phyloP scores from a whole-genome alignment of 2,888 invertebrate species.

The Drosophila colorata region DNA sequence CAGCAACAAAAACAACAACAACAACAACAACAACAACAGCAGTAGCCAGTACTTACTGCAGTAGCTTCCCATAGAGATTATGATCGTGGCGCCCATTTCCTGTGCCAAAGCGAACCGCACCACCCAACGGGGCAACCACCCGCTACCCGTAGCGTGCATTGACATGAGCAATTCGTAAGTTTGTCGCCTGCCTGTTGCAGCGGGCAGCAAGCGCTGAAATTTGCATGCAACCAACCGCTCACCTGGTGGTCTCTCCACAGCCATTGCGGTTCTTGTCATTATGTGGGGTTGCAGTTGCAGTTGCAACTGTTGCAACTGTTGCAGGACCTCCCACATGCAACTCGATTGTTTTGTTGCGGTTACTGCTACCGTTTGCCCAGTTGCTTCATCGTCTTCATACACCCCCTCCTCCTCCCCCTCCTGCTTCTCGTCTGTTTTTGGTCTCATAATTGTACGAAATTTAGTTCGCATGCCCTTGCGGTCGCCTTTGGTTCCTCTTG shows the following conservation, averaged over 20 bases:
- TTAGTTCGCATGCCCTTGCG: constrained; percentile 82
- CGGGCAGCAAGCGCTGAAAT: constrained; percentile 41
- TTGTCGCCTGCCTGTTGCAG: constrained; percentile 77
- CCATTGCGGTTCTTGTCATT: constrained; percentile 74
- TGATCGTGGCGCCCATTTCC: constrained; percentile 75
- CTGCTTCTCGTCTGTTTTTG: constrained; percentile 45
- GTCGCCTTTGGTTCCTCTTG: constrained; percentile 60
- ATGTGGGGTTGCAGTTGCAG: constrained; percentile 49
- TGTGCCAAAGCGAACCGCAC: constrained; percentile 30
- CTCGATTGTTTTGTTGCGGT: constrained; percentile 74
- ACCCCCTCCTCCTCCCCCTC: constrained; percentile 9
- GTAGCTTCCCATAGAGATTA: constrained; percentile 74
- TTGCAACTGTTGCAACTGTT: constrained; percentile 35
- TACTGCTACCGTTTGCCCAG: constrained; percentile 74
- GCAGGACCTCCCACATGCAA: constrained; percentile 78
- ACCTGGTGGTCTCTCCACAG: constrained; percentile 66
- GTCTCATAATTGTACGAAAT: constrained; percentile 82
- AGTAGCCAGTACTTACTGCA: constrained; percentile 42
- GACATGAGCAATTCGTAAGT: constrained; percentile 83
- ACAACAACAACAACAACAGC: constrained; percentile 24
- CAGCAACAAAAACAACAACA: constrained; percentile 32
- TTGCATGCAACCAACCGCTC: constrained; percentile 67
- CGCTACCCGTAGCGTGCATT: constrained; percentile 59
- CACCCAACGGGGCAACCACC: constrained; percentile 59
- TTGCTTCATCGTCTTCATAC: constrained; percentile 35